Evolutionary conservation across 2,797 vertebrate genomes (phyloP), one percentile per base, ranked within the genome.

Genomic region (Betta splendens): DNA sequence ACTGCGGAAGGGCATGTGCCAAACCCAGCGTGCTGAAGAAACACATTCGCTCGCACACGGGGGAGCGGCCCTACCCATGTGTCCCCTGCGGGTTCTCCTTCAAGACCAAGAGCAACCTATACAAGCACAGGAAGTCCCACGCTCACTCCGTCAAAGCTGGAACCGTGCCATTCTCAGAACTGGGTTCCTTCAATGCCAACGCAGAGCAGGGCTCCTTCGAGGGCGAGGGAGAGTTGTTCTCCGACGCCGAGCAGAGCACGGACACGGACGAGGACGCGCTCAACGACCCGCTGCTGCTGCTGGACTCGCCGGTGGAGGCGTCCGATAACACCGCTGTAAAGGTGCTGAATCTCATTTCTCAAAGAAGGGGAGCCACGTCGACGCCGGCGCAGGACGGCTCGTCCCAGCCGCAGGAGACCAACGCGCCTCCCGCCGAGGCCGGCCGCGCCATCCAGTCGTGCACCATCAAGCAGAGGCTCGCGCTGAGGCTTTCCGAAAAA

Each of bases 1-100:
- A 98, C 81, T 99, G 98, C 79, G 98, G 97, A 67, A 91, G 98
- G 90, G 97, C 97, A 9, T 99, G 98, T 90, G 97, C 98, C 92
- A 99, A 99, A 93, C 98, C 98, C 59, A 99, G 98, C 7, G 98
- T 99, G 77, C 94, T 99, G 22, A 99, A 99, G 83, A 99, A 99
- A 85, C 97, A 99, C 75, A 98, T 99, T 87, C 92, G 98, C 68
- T 99, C 97, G 47, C 98, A 99, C 64, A 99, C 98, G 0, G 98
- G 98, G 15, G 98, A 99, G 75, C 91, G 98, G 65, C 98, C 98
- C 0, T 99, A 98, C 67, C 98, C 98, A 0, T 99, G 98, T 70
- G 85, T 96, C 75, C 97, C 97, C 45, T 99, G 98, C 48, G 98
- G 97, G 46, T 99, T 99, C 88, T 99, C 98, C 51, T 99, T 99